Percentiles rank a stretch among this genome's conserved stretches.
phyloP scores from a whole-genome alignment of 2,797 vertebrate genomes.

The Telmatherina bonti region DNA sequence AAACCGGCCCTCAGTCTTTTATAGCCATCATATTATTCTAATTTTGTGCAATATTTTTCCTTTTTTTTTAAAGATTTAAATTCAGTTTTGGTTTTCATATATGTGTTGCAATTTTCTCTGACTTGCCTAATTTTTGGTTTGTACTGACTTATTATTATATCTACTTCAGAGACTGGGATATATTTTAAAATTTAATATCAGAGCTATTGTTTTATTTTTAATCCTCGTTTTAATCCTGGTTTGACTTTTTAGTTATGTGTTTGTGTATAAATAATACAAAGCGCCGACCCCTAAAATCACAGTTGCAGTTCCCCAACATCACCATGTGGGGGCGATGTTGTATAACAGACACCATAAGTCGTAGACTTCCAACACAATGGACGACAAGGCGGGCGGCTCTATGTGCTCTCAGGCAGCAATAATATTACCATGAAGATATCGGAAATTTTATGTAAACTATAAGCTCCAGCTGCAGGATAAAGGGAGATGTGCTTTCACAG shows the following conservation, averaged over 20 bases:
- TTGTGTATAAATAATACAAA: background rate
- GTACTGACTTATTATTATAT: background rate
- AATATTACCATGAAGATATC: too few relatives aligned
- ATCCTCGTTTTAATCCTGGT: background rate
- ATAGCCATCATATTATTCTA: too few relatives aligned
- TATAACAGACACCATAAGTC: background rate
- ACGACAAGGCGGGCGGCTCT: slow-evolving; percentile 3
- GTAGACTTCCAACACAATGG: slow-evolving; percentile 22
- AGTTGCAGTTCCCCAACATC: background rate
- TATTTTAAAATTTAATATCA: background rate
- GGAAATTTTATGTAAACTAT: background rate
- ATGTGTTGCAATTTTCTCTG: background rate
- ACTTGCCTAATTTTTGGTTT: background rate
- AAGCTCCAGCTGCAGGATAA: background rate
- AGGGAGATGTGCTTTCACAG: background rate
- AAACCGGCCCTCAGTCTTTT: too few relatives aligned
- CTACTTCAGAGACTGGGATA: background rate
- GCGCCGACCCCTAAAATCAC: background rate
- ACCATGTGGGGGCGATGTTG: slow-evolving; percentile 57
- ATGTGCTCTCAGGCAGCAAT: background rate
- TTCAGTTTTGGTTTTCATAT: too few relatives aligned
- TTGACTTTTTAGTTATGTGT: background rate
- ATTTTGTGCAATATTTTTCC: background rate
- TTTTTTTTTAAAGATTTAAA: background rate
- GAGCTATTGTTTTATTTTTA: background rate